Evolutionary conservation across 2,888 invertebrate genomes (phyloP).

Genomic region (Campoplex nolae): DNA sequence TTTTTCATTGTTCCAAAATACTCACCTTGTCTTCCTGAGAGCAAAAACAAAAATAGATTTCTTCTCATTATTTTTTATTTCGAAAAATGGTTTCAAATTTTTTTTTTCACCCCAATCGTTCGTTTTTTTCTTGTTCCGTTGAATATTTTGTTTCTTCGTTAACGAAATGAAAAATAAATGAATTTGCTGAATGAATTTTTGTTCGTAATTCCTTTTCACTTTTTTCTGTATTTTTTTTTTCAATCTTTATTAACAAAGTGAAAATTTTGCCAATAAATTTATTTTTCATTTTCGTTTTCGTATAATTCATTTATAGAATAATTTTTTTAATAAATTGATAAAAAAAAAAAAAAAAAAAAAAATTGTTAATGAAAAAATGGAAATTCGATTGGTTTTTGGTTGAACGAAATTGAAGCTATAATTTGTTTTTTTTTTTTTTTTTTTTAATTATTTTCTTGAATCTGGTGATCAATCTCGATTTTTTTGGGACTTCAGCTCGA

Average conservation of each 20-base stretch:
- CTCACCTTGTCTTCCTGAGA: conserved; percentile 63
- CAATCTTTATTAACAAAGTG: too few relatives aligned
- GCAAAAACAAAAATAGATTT: conserved; percentile 7
- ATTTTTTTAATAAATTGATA: too few relatives aligned
- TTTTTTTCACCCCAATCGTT: background rate
- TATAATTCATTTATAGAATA: too few relatives aligned
- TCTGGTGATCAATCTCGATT: too few relatives aligned
- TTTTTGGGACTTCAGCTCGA: too few relatives aligned
- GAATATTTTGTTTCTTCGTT: background rate
- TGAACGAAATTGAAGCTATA: too few relatives aligned
- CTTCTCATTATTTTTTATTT: background rate
- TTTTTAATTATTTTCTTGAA: background rate
- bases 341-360: too few relatives aligned
- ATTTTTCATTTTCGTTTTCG: too few relatives aligned
- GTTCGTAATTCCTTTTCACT: too few relatives aligned
- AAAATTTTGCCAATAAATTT: too few relatives aligned
- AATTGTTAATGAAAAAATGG: too few relatives aligned
- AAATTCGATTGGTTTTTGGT: too few relatives aligned
- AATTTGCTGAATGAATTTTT: background rate
- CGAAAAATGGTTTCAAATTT: background rate
- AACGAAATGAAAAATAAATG: background rate
- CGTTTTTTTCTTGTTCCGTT: background rate
- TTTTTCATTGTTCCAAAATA: conserved; percentile 22
- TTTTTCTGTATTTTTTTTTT: background rate
- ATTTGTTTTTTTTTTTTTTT: background rate